Evolutionary conservation across 2,113 vertebrate genomes (phyloP), one percentile per base, ranked within the genome.

Genomic region (Indicator indicator): DNA sequence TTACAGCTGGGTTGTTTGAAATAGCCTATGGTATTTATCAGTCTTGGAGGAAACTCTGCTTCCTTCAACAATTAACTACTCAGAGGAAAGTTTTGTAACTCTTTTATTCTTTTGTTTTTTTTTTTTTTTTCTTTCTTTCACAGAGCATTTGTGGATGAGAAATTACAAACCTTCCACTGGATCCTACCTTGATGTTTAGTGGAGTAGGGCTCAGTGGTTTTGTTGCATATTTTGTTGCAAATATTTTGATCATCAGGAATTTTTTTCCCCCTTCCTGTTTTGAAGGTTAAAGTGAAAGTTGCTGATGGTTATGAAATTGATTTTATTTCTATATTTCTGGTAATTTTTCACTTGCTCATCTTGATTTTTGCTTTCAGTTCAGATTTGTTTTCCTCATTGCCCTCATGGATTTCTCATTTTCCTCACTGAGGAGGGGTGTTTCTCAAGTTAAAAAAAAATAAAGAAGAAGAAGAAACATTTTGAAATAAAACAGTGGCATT

Each of bases 1-100:
- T 95, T 96, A 95, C 80, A 91, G 4, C 85, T 70, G 44, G 0
- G 23, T 87, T 91, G 88, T 93, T 97, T 93, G 83, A 93, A 95
- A 94, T 6, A 78, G 44, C 27, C 58, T 44, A 6, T 75, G 65
- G 65, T 64, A 91, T 86, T 91, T 95, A 93, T 95, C 91, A 94
- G 44, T 19, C 85, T 69, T 93, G 76, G 76, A 94, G 92, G 88
- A 95, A 96, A 80, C 50, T 84, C 80, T 75, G 64, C 54, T 95
- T 91, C 89, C 88, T 90, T 77, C 54, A 92, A n/a, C 80, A 94
- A 94, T 95, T 90, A 93, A 83, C 64, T 56, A 55, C 73, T 81
- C 85, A 62, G 54, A 59, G 56, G 36, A 1, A 60, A 91, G 50
- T 26, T 93, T 62, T 9, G 5, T 36, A 88, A 86, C 19, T 77